A percentile compares a stretch with the other conserved stretches of the same genome.
Evolutionary conservation across 2,888 invertebrate species (phyloP).

Genomic region (Pristionchus maxplancki): DNA sequence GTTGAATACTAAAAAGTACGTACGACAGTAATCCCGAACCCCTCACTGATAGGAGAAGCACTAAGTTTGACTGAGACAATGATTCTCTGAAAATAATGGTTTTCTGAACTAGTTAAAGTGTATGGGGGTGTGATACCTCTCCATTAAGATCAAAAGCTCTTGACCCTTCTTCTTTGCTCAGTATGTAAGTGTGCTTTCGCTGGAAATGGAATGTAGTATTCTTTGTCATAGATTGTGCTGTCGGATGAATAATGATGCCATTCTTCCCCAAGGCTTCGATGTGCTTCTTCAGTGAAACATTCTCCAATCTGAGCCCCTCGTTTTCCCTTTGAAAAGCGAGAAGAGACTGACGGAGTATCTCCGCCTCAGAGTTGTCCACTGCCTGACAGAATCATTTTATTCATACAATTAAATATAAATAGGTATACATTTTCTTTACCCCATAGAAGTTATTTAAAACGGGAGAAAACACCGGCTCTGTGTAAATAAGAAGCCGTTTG

Average conservation of each 20-base stretch:
- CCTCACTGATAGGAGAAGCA: conserved; percentile 26
- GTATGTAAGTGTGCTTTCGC: background rate
- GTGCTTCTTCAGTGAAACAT: background rate
- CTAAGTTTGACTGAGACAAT: background rate
- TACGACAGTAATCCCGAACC: conserved; percentile 29
- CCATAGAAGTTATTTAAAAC: too few relatives aligned
- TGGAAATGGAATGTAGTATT: background rate
- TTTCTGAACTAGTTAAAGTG: background rate
- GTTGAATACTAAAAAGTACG: background rate
- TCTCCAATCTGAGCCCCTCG: conserved; percentile 38
- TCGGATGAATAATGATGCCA: background rate
- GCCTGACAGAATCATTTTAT: background rate
- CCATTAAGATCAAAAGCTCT: conserved; percentile 46
- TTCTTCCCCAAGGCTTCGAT: background rate
- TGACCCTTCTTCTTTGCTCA: conserved; percentile 46
- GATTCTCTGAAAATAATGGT: background rate
- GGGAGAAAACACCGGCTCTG: too few relatives aligned
- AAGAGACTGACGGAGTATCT: conserved; percentile 33
- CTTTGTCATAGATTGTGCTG: background rate
- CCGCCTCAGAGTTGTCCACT: conserved; percentile 37
- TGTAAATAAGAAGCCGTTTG: too few relatives aligned
- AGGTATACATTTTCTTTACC: too few relatives aligned
- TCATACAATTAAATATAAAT: background rate
- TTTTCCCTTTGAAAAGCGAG: conserved; percentile 39
- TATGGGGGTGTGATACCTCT: conserved; percentile 4